Conservation (phyloP, 2,888 invertebrate genomes). For the Rhodophaea formosa region DNA sequence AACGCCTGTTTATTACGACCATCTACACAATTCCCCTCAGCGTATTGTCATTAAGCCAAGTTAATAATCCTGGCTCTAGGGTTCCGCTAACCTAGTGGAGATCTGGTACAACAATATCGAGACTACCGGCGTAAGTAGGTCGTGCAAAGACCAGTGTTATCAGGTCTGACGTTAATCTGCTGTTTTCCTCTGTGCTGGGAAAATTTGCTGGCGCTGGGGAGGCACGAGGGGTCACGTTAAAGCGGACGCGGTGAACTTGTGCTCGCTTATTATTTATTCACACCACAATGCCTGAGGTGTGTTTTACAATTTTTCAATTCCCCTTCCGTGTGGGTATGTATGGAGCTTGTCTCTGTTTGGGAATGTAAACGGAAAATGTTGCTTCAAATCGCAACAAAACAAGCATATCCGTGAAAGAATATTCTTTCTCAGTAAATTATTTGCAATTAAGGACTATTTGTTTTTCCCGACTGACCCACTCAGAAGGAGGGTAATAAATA, state of each 20-base stretch:
- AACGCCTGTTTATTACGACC: conserved; percentile 19
- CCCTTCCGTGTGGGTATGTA: conserved; percentile 35
- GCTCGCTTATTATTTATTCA: conserved; percentile 72
- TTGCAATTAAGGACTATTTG: no score
- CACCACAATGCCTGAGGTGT: conserved; percentile 64
- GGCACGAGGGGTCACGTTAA: conserved; percentile 42
- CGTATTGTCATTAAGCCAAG: conserved; percentile 44
- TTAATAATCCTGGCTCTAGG: conserved; percentile 60
- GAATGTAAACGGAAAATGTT: conserved; percentile 39
- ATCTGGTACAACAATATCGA: conserved; percentile 69
- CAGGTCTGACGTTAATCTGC: conserved; percentile 49
- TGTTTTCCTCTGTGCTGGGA: conserved; percentile 38
- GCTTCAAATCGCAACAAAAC: conserved; percentile 37
- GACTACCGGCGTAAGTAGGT: conserved; percentile 67
- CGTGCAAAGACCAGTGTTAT: conserved; percentile 48
- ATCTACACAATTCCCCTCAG: conserved; percentile 24
- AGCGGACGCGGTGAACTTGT: conserved; percentile 53
- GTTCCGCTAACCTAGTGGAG: conserved; percentile 54
- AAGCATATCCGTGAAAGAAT: conserved; percentile 25
- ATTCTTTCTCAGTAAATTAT: conserved; percentile 13
- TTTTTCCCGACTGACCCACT: no score
- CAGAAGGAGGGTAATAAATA: no score
- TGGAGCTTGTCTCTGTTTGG: conserved; percentile 39
- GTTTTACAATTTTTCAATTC: conserved; percentile 64
- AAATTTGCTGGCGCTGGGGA: conserved; percentile 38